Percentiles rank a stretch among this genome's conserved stretches.
These are phyloP conservation scores for Protodeltote pygarga DNA, from an alignment of 2,888 invertebrate genomes.

Conservation along the genomic window DNA sequence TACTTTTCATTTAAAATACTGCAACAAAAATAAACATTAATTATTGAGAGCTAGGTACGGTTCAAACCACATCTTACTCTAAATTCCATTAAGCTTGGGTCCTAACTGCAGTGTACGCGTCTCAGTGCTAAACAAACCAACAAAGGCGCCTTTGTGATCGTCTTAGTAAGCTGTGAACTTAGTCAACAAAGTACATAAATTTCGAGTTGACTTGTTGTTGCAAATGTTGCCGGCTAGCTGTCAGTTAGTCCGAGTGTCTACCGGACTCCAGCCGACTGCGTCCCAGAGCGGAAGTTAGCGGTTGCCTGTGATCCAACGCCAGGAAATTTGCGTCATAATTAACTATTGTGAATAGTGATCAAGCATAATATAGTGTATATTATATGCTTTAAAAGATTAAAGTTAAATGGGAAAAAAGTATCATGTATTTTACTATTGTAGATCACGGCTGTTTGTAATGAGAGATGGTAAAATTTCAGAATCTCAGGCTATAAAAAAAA, in stretches of 20 bases:
- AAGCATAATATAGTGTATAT: too few relatives aligned
- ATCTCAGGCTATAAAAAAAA: too few relatives aligned
- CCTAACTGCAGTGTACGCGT: constrained; percentile 12
- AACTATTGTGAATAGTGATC: background rate
- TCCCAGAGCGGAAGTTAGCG: constrained; percentile 1
- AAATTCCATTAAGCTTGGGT: too few relatives aligned
- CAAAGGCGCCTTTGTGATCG: constrained; percentile 6
- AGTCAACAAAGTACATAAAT: constrained; percentile 37
- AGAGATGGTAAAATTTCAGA: too few relatives aligned
- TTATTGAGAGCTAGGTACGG: too few relatives aligned
- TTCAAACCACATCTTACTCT: too few relatives aligned
- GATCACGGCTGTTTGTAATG: too few relatives aligned
- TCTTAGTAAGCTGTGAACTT: constrained; percentile 20
- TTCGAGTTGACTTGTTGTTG: constrained; percentile 26
- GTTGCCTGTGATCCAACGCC: constrained; percentile 9
- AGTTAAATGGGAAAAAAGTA: too few relatives aligned
- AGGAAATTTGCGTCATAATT: background rate
- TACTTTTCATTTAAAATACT: too few relatives aligned
- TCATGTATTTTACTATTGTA: too few relatives aligned
- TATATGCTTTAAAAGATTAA: too few relatives aligned
- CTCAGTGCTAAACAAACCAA: constrained; percentile 2
- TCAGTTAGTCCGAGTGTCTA: constrained; percentile 10
- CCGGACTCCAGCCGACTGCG: background rate
- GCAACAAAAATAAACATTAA: too few relatives aligned
- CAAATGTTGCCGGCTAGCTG: constrained; percentile 13